Evolutionary conservation across 1,140 invertebrate species (phyloP), one percentile per base, ranked within the genome.

Genomic region (Drosophila malerkotliana): DNA sequence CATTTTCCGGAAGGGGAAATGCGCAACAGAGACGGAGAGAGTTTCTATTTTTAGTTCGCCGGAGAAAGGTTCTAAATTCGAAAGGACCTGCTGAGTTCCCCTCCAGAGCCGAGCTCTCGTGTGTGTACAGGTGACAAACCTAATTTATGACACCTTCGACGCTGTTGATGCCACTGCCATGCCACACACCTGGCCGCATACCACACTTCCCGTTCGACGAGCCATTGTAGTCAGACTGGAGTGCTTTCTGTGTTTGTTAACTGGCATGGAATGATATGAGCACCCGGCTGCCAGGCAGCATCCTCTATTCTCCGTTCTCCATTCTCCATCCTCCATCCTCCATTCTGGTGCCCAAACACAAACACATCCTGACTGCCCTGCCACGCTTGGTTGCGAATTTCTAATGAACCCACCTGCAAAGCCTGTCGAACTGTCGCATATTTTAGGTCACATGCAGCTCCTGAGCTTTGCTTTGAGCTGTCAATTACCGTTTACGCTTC

Each of bases 401-500:
- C 68, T 89, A 88, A 79, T 88, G 79, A 88, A 83, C 75, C 30
- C 67, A 53, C 54, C 77, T 79, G 64, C 61, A 52, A 58, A 28
- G 61, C 66, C 54, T 62, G 66, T 87, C 83, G 71, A 72, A 72
- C 74, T 72, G 78, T 76, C 78, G 79, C 64, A 66, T 81, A 89
- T 88, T 87, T 89, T 69, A 87, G 83, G 83, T 87, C 83, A 87
- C 58, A 28, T 59, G 51, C 49, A 67, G 68, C 74, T 76, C 72
- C 63, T 61, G 30, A 61, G 82, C 62, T 78, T 61, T 68, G 59
- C 66, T 85, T 89, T 84, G 64, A 73, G 84, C 51, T 87, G 83
- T 88, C 83, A 88, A 88, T 88, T 88, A 89, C 76, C 84, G 82
- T 88, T 88, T 89, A 88, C 84, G 83, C 83, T 88, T 88, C 83